Conservation (phyloP, 2,797 vertebrate species). For the Phaenicophaeus curvirostris region DNA sequence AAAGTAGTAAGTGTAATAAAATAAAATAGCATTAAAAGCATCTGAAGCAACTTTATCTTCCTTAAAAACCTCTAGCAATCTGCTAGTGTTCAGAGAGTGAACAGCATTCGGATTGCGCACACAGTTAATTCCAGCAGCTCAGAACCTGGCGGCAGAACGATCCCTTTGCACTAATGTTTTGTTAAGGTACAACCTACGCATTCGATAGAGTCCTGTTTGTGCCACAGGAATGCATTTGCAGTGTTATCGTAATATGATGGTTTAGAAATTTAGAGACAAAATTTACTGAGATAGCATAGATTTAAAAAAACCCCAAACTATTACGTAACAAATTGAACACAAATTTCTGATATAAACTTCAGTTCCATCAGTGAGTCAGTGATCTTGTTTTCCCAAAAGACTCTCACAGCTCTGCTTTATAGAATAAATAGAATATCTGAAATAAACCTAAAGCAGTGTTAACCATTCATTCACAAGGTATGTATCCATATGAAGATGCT, state of each 20-base stretch:
- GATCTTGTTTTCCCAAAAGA: neutral
- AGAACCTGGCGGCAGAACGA: neutral
- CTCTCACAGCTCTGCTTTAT: neutral
- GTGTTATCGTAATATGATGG: neutral
- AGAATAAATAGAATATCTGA: neutral
- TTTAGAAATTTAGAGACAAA: neutral
- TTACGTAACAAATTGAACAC: neutral
- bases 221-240: neutral
- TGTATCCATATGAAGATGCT: neutral
- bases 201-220: constrained; percentile 32
- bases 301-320: neutral
- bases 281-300: neutral
- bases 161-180: neutral
- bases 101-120: neutral
- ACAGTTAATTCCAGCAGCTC: neutral
- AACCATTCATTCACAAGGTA: neutral
- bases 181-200: neutral
- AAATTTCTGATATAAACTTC: neutral
- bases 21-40: neutral
- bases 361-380: neutral
- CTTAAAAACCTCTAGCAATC: neutral
- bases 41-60: neutral
- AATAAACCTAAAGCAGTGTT: neutral
- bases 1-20: neutral
- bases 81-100: neutral